A percentile compares a stretch with the other conserved stretches of the same genome.
phyloP scores from a whole-genome alignment of 2,113 vertebrate species.

The Coryphaenoides rupestris region DNA sequence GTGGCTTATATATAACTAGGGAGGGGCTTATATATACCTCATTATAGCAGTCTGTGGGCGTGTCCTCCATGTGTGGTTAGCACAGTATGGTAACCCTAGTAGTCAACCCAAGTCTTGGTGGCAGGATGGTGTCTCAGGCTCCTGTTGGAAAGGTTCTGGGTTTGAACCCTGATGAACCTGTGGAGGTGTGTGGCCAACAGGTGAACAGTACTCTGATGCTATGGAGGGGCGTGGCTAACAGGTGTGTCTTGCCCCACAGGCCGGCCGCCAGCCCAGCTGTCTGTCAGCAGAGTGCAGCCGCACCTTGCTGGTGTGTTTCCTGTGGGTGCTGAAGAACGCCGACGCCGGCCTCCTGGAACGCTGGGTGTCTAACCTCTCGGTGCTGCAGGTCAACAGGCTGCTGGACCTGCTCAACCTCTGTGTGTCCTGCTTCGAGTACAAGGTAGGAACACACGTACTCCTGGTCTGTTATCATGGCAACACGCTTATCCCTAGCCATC shows the following conservation, averaged over 20 bases:
- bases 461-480: too few relatives aligned
- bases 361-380: slow-evolving; percentile 83
- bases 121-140: too few relatives aligned
- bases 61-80: slow-evolving; percentile 39
- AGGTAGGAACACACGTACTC: slow-evolving; percentile 62
- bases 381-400: slow-evolving; percentile 82
- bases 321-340: slow-evolving; percentile 89
- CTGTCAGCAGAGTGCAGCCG: slow-evolving; percentile 85
- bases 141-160: too few relatives aligned
- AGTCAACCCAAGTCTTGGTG: too few relatives aligned
- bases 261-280: slow-evolving; percentile 71
- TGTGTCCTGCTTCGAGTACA: slow-evolving; percentile 88
- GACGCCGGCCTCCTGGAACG: slow-evolving; percentile 78
- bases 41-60: neutral
- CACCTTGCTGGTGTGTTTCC: slow-evolving; percentile 83
- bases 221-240: too few relatives aligned
- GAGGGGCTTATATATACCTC: slow-evolving; percentile 17
- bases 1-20: too few relatives aligned
- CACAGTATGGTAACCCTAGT: too few relatives aligned
- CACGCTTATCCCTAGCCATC: too few relatives aligned
- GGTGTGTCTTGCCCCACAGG: slow-evolving; percentile 50
- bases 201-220: neutral
- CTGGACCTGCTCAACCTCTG: slow-evolving; percentile 85
- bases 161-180: too few relatives aligned
- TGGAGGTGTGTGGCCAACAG: too few relatives aligned